phyloP scores from a whole-genome alignment of 2,113 vertebrate species.

The Campylorhamphus procurvoides region DNA sequence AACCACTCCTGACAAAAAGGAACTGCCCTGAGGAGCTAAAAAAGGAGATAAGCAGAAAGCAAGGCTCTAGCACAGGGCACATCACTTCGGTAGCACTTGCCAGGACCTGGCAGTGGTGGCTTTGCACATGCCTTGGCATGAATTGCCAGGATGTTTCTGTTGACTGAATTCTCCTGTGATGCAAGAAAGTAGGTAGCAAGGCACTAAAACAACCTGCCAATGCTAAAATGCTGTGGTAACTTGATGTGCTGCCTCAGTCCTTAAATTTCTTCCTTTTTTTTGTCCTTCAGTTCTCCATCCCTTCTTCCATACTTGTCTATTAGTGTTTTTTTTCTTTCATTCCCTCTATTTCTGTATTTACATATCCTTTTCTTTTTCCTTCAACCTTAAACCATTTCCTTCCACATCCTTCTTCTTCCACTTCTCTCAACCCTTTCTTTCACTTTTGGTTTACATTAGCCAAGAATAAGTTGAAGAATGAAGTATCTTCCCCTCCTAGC shows the following conservation, averaged over 20 bases:
- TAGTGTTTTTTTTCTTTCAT: background rate
- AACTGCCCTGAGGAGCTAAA: background rate
- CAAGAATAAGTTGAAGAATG: background rate
- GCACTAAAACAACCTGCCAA: background rate
- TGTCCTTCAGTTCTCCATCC: background rate
- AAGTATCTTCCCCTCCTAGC: background rate
- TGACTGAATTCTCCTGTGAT: background rate
- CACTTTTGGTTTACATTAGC: background rate
- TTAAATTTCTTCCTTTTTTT: background rate
- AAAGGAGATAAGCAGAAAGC: background rate
- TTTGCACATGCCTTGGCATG: background rate
- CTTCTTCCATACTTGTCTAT: background rate
- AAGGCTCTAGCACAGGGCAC: background rate
- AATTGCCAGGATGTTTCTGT: background rate
- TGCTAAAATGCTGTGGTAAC: background rate
- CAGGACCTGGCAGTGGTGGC: background rate
- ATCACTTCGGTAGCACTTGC: background rate
- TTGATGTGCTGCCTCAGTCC: background rate
- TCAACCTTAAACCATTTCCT: background rate
- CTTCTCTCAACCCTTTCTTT: background rate
- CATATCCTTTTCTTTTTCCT: background rate
- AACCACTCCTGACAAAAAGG: background rate
- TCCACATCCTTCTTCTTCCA: background rate
- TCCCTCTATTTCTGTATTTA: background rate
- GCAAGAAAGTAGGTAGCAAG: background rate